Percentiles rank a stretch among this genome's conserved stretches.
These are phyloP conservation scores for Zaprionus lachaisei DNA, from an alignment of 1,140 invertebrate genomes.

Conservation along the genomic window DNA sequence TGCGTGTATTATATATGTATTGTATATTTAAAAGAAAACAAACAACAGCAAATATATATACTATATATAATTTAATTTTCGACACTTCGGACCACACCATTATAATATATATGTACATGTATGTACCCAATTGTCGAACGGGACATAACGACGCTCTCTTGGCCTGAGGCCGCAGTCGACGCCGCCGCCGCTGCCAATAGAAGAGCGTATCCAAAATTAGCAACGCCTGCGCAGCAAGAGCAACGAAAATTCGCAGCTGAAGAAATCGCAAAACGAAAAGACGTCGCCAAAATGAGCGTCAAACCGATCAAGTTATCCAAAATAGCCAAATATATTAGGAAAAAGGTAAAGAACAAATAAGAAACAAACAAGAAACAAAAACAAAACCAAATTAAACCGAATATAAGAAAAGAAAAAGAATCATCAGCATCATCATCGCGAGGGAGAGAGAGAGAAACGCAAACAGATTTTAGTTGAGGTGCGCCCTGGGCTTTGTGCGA, in stretches of 20 bases:
- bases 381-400: slow-evolving; percentile 21
- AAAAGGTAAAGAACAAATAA: slow-evolving; percentile 70
- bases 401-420: neutral
- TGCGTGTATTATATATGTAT: neutral
- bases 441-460: neutral
- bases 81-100: slow-evolving; percentile 17
- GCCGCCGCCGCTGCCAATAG: slow-evolving; percentile 11
- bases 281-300: slow-evolving; percentile 73
- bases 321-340: slow-evolving; percentile 84
- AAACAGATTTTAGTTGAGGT: slow-evolving; percentile 41
- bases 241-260: slow-evolving; percentile 9
- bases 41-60: slow-evolving; percentile 1
- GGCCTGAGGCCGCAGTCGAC: slow-evolving; percentile 10
- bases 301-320: slow-evolving; percentile 81
- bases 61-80: slow-evolving; percentile 41
- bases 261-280: slow-evolving; percentile 25
- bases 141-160: slow-evolving; percentile 36
- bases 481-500: slow-evolving; percentile 2
- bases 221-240: slow-evolving; percentile 52
- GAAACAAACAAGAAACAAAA: neutral
- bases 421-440: neutral
- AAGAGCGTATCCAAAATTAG: slow-evolving; percentile 68
- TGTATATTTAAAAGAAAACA: too few species aligned
- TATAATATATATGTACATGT: neutral
- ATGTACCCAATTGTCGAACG: slow-evolving; percentile 22